These are phyloP conservation scores for Pelecanoides urinatrix DNA, from an alignment of 2,113 vertebrate species.

Conservation along the genomic window DNA sequence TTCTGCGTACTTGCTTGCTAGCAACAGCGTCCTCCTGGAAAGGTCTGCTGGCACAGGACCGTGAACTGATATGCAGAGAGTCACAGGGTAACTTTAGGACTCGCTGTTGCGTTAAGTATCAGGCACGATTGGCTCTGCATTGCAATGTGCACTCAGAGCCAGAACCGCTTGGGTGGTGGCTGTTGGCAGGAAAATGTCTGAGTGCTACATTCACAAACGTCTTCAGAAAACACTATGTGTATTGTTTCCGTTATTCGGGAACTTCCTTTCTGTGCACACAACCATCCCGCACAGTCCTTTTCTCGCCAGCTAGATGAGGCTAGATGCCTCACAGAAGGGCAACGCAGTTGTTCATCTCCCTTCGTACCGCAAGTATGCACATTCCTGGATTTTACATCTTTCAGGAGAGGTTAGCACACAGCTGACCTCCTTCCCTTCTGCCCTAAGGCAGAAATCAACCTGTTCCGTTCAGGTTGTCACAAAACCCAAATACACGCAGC, in stretches of 20 bases:
- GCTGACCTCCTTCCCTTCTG: neutral
- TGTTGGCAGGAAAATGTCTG: neutral
- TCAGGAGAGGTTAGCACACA: neutral
- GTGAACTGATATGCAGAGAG: rapidly evolving
- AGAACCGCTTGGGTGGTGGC: neutral
- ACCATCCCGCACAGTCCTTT: neutral
- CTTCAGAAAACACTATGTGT: rapidly evolving
- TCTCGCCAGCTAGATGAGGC: neutral
- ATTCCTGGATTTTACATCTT: neutral
- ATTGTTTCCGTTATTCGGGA: no score
- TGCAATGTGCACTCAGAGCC: rapidly evolving
- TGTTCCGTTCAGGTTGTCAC: neutral
- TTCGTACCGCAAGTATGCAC: rapidly evolving
- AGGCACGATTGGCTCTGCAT: rapidly evolving
- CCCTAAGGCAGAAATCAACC: neutral
- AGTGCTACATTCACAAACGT: rapidly evolving
- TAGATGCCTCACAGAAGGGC: no score
- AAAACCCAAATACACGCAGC: rapidly evolving
- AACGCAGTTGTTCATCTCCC: neutral
- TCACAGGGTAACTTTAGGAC: neutral
- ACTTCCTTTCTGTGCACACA: neutral
- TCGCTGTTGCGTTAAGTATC: rapidly evolving
- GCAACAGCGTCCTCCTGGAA: neutral
- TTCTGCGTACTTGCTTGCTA: neutral
- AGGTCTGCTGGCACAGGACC: neutral